phyloP scores from a whole-genome alignment of 2,888 invertebrate species.

The Harpalus rufipes region DNA sequence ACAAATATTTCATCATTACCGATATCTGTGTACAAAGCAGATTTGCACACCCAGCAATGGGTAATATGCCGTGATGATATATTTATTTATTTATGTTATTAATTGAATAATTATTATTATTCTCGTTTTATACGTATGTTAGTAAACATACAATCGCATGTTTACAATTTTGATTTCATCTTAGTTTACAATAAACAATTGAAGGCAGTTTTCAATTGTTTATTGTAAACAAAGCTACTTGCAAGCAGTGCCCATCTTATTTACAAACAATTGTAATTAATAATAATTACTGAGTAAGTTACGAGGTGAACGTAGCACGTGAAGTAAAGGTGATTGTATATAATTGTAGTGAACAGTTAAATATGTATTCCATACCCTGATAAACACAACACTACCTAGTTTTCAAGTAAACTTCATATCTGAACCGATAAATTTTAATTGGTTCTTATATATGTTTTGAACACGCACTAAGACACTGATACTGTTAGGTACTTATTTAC shows the following conservation, averaged over 20 bases:
- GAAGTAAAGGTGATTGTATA: constrained; percentile 24
- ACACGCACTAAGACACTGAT: constrained; percentile 16
- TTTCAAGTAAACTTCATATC: constrained; percentile 37
- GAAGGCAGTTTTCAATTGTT: neutral
- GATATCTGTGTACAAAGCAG: too few relatives aligned
- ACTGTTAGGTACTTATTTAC: neutral
- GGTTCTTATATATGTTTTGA: constrained; percentile 17
- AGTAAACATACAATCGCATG: too few relatives aligned
- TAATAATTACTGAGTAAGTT: constrained; percentile 26
- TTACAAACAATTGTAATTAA: constrained; percentile 43
- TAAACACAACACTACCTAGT: constrained; percentile 19
- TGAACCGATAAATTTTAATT: constrained; percentile 41
- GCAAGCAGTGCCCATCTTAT: constrained; percentile 20
- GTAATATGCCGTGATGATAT: too few relatives aligned
- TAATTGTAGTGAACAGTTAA: constrained; percentile 40
- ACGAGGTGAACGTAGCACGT: constrained; percentile 36
- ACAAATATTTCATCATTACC: too few relatives aligned
- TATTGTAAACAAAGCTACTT: constrained; percentile 13
- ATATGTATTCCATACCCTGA: constrained; percentile 18
- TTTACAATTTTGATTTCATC: too few relatives aligned
- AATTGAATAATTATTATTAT: too few relatives aligned
- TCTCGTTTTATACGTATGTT: too few relatives aligned
- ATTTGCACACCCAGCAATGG: too few relatives aligned
- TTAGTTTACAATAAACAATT: too few relatives aligned
- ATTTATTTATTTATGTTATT: too few relatives aligned